Evolutionary conservation across 2,888 invertebrate genomes (phyloP).

Genomic region (Malacosoma neustria): DNA sequence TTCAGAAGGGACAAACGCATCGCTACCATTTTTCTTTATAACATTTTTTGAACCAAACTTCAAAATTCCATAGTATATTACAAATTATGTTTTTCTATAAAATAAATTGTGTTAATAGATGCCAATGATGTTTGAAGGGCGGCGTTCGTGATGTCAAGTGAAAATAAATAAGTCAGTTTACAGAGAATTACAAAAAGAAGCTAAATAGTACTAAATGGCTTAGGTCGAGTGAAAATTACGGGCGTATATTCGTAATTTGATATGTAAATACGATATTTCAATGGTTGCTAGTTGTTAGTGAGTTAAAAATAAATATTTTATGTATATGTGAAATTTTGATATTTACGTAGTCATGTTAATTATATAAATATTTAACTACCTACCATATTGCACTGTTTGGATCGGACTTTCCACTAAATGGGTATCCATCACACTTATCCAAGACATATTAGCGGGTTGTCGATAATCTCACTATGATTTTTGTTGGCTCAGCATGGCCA

Average conservation of each 20-base stretch:
- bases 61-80: constrained; percentile 17
- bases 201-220: neutral
- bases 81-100: neutral
- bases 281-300: neutral
- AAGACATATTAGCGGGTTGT: too few species aligned
- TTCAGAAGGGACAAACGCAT: constrained; percentile 24
- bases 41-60: constrained; percentile 22
- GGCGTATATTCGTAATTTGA: neutral
- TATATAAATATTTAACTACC: too few species aligned
- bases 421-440: too few species aligned
- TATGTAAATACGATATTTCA: neutral
- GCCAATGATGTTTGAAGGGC: neutral
- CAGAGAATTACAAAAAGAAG: neutral
- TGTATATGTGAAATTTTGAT: neutral
- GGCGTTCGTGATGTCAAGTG: neutral
- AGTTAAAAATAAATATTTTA: neutral
- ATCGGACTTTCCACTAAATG: too few species aligned
- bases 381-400: too few species aligned
- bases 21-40: constrained; percentile 20
- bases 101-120: neutral
- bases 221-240: neutral
- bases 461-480: too few species aligned
- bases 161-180: neutral
- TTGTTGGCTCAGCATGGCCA: too few species aligned
- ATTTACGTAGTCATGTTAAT: too few species aligned